Evolutionary conservation across 35 echinoderm and acorn worm genomes (phyloP).

Genomic region (Acanthaster planci): DNA sequence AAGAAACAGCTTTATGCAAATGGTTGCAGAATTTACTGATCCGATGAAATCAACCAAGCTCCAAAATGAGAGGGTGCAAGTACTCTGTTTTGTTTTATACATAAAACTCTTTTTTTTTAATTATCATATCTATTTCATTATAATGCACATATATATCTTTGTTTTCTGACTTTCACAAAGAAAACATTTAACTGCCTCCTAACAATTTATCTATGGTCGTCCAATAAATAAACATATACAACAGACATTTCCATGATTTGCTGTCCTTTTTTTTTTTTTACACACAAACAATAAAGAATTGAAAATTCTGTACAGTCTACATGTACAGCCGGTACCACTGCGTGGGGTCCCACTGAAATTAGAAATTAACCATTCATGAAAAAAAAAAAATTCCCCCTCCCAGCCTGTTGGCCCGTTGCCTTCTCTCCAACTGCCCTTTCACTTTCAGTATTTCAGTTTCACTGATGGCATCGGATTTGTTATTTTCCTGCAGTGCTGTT

Average conservation of each 20-base stretch:
- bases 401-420: too few species aligned
- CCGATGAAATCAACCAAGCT: not conserved
- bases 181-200: slow-evolving; percentile 3
- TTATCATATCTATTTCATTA: not conserved
- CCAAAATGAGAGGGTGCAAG: not conserved
- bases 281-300: slow-evolving; percentile 12
- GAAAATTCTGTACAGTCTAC: not conserved
- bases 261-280: not conserved
- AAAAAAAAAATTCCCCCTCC: not conserved
- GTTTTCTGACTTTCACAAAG: not conserved
- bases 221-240: slow-evolving; percentile 33
- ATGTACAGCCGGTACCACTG: not conserved
- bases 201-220: not conserved
- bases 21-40: too few species aligned
- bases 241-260: not conserved
- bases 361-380: not conserved
- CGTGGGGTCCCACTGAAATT: not conserved
- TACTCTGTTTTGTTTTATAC: not conserved
- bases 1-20: too few species aligned
- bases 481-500: too few species aligned
- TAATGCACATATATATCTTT: slow-evolving; percentile 29
- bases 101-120: slow-evolving; percentile 20
- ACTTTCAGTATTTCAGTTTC: too few species aligned
- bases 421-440: too few species aligned
- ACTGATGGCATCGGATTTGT: too few species aligned